These are phyloP conservation scores for Pissodes strobi DNA, from an alignment of 1,140 invertebrate genomes.

Conservation along the genomic window DNA sequence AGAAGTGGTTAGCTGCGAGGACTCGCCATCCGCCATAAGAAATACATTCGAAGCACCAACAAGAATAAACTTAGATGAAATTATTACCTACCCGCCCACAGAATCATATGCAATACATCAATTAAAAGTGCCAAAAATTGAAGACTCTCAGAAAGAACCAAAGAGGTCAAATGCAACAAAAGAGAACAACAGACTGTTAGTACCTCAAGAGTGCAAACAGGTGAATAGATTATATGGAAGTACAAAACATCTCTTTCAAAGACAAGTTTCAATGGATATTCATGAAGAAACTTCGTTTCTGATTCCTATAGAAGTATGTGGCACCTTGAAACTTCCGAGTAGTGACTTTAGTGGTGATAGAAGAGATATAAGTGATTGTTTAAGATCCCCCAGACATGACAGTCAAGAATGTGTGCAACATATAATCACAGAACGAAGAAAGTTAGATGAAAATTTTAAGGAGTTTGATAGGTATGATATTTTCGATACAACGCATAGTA, in stretches of 20 bases:
- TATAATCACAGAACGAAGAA: slow-evolving; percentile 51
- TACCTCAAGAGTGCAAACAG: slow-evolving; percentile 47
- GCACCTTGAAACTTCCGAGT: background rate
- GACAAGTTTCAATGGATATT: slow-evolving; percentile 50
- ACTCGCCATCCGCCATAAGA: slow-evolving; percentile 15
- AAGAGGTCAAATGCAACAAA: slow-evolving; percentile 41
- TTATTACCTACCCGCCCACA: slow-evolving; percentile 13
- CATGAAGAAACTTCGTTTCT: slow-evolving; percentile 52
- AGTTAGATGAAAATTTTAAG: slow-evolving; percentile 51
- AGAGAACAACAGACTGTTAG: slow-evolving; percentile 40
- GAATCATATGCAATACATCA: background rate
- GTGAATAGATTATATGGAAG: slow-evolving; percentile 55
- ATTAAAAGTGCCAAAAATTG: slow-evolving; percentile 33
- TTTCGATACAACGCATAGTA: slow-evolving; percentile 47
- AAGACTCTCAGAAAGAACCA: slow-evolving; percentile 27
- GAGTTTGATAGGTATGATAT: slow-evolving; percentile 52
- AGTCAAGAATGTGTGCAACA: slow-evolving; percentile 54
- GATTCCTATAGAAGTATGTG: slow-evolving; percentile 23
- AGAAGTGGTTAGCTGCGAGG: slow-evolving; percentile 27
- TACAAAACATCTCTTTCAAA: slow-evolving; percentile 54
- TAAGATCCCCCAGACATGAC: slow-evolving; percentile 44
- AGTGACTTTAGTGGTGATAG: slow-evolving; percentile 8
- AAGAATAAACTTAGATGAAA: slow-evolving; percentile 46
- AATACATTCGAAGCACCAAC: slow-evolving; percentile 16
- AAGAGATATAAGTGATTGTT: slow-evolving; percentile 7